Evolutionary conservation across 2,888 invertebrate species (phyloP).

Genomic region (Ametastegia equiseti): DNA sequence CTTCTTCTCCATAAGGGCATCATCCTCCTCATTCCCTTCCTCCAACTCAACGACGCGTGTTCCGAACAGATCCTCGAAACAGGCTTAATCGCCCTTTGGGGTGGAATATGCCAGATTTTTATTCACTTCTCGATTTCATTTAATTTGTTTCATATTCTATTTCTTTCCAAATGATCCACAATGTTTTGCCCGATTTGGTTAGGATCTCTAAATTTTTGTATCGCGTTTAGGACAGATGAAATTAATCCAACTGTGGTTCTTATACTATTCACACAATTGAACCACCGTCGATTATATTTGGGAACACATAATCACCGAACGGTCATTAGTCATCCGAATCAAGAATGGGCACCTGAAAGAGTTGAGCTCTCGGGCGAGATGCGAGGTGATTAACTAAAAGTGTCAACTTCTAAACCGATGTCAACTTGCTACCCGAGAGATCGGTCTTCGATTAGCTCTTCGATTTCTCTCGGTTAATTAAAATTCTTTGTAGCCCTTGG

Average conservation of each 20-base stretch:
- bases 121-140: background rate
- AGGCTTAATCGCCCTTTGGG: constrained; percentile 1
- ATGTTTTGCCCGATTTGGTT: no score
- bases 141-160: no score
- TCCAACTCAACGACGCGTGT: background rate
- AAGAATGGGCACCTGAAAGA: no score
- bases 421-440: background rate
- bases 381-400: background rate
- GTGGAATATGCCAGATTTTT: background rate
- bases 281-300: no score
- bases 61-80: background rate
- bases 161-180: no score
- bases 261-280: no score
- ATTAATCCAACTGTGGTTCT: no score
- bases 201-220: no score
- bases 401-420: background rate
- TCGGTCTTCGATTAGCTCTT: background rate
- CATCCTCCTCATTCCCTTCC: background rate
- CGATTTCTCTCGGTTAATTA: constrained; percentile 18
- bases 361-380: background rate
- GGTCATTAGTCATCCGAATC: no score
- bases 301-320: no score
- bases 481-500: constrained; percentile 5
- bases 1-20: background rate
- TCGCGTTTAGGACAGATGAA: no score